Evolutionary conservation across 2,888 invertebrate genomes (phyloP).

Genomic region (Lymantria dispar): DNA sequence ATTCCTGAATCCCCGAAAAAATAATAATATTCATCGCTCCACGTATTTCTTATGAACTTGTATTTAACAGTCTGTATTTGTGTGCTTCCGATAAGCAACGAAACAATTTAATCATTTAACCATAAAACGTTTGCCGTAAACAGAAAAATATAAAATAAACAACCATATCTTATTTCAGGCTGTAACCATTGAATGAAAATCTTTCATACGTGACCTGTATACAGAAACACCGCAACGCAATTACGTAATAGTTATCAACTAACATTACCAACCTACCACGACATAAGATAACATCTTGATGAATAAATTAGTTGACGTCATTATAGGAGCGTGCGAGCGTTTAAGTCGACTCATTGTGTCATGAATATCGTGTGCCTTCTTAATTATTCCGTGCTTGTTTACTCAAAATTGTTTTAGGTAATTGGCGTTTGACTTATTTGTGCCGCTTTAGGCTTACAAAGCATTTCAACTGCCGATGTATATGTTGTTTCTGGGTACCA

Average conservation of each 20-base stretch:
- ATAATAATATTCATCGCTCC: too few species aligned
- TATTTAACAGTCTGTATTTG: too few species aligned
- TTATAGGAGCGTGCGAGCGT: conserved; percentile 39
- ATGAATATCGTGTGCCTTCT: conserved; percentile 28
- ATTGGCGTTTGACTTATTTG: conserved; percentile 23
- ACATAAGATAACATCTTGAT: conserved; percentile 53
- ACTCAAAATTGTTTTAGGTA: conserved; percentile 29
- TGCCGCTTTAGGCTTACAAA: conserved; percentile 6
- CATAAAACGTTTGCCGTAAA: background rate
- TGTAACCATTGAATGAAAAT: conserved; percentile 5
- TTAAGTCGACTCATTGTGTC: conserved; percentile 29
- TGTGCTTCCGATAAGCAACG: too few species aligned
- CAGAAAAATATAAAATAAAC: background rate
- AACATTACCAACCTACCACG: conserved; percentile 30
- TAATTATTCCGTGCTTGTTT: conserved; percentile 36
- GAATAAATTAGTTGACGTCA: conserved; percentile 62
- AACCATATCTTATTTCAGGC: background rate
- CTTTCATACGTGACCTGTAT: background rate
- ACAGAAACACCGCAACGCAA: conserved; percentile 11
- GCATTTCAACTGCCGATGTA: background rate
- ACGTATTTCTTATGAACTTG: too few species aligned
- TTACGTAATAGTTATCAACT: conserved; percentile 43
- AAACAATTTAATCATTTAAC: too few species aligned
- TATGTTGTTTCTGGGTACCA: background rate
- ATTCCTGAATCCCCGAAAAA: too few species aligned